Evolutionary conservation across 2,797 vertebrate species (phyloP).

Genomic region (Caiman crocodilus): DNA sequence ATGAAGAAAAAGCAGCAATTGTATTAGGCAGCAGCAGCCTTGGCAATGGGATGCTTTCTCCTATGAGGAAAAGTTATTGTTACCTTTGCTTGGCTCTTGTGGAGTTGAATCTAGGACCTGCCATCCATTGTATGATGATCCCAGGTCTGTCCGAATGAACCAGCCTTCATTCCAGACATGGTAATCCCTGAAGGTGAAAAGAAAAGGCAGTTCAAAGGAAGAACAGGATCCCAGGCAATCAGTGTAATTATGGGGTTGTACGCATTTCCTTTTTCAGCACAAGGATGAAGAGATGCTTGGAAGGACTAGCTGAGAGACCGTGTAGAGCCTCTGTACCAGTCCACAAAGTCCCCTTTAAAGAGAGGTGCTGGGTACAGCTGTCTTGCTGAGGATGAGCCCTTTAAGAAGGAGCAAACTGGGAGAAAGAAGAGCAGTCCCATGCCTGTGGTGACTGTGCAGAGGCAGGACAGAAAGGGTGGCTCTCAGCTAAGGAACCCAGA

Average conservation of each 20-base stretch:
- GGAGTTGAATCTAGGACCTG: conserved; percentile 93
- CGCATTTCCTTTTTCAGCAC: neutral
- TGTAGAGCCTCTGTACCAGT: neutral
- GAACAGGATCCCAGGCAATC: neutral
- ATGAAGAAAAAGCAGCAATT: neutral
- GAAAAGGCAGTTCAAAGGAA: conserved; percentile 14
- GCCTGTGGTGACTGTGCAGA: neutral
- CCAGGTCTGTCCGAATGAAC: conserved; percentile 88
- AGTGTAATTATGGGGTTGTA: neutral
- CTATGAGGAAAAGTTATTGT: neutral
- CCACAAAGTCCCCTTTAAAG: neutral
- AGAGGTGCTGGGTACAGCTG: neutral
- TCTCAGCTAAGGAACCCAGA: neutral
- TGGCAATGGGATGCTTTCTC: neutral
- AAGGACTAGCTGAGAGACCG: neutral
- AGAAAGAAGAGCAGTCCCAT: neutral
- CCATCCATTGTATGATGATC: conserved; percentile 85
- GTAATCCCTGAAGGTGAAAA: conserved; percentile 86
- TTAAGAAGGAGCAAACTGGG: neutral
- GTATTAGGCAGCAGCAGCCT: neutral
- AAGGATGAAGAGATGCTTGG: neutral
- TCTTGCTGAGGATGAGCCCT: neutral
- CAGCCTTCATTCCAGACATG: conserved; percentile 92
- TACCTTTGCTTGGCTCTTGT: conserved; percentile 90
- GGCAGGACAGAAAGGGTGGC: neutral